Percentiles rank a stretch among this genome's conserved stretches.
phyloP scores from a whole-genome alignment of 2,888 invertebrate species.

The Ischnura elegans region DNA sequence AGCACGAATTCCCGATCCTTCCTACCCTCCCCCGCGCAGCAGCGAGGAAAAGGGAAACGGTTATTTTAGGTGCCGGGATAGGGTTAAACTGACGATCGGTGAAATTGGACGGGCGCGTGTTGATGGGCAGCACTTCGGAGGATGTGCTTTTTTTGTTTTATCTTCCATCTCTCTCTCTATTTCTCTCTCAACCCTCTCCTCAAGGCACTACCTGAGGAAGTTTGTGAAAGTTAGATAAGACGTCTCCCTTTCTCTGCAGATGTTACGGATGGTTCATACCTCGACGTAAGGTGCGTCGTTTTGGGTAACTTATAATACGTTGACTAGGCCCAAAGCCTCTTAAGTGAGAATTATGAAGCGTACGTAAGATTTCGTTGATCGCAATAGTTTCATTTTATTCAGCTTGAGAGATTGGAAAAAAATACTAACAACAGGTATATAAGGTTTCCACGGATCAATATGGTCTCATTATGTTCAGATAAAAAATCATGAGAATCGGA shows the following conservation, averaged over 20 bases:
- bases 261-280: background rate
- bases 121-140: background rate
- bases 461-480: no score
- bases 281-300: background rate
- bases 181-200: no score
- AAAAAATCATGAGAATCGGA: no score
- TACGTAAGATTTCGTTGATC: no score
- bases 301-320: no score
- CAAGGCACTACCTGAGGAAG: background rate
- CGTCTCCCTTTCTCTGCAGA: background rate
- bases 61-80: slow-evolving; percentile 24
- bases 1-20: slow-evolving; percentile 18
- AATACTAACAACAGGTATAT: no score
- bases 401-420: no score
- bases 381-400: no score
- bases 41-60: slow-evolving; percentile 22
- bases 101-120: slow-evolving; percentile 23
- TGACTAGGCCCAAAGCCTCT: no score
- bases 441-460: no score
- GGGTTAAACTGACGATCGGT: slow-evolving; percentile 13
- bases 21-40: background rate
- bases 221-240: background rate
- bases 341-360: no score
- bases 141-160: background rate
- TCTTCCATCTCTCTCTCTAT: no score